These are phyloP conservation scores for Morbakka virulenta DNA, from an alignment of 30 jellyfish, hydroid and myxozoan genomes.

Conservation along the genomic window DNA sequence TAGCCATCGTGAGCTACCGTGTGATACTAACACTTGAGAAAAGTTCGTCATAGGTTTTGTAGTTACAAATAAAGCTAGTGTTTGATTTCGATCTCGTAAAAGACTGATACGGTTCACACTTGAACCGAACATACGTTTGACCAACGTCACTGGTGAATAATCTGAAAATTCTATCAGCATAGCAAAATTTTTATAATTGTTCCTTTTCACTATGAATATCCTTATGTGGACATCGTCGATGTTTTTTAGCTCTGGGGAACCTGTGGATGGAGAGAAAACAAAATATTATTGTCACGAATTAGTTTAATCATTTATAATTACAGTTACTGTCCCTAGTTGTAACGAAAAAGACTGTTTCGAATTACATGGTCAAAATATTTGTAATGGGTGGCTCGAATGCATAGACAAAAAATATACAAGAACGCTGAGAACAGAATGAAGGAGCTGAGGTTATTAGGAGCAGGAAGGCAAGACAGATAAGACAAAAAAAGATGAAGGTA, in stretches of 20 bases:
- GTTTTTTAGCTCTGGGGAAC: slow-evolving; percentile 59
- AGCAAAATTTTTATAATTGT: slow-evolving; percentile 55
- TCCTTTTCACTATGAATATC: slow-evolving; percentile 66
- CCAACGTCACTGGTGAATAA: slow-evolving; percentile 86
- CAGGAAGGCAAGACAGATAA: too few relatives aligned
- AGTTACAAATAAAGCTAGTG: slow-evolving; percentile 83
- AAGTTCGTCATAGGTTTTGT: slow-evolving; percentile 63
- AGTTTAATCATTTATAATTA: too few relatives aligned
- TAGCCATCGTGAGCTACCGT: slow-evolving; percentile 96
- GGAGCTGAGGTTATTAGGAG: too few relatives aligned
- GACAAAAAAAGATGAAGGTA: too few relatives aligned
- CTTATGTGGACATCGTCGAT: slow-evolving; percentile 64
- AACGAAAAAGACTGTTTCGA: too few relatives aligned
- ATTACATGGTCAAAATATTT: too few relatives aligned
- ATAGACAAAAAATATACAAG: too few relatives aligned
- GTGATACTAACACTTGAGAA: slow-evolving; percentile 76
- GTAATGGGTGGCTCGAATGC: too few relatives aligned
- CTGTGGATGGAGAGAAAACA: too few relatives aligned
- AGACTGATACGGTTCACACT: slow-evolving; percentile 58
- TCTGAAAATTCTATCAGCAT: slow-evolving; percentile 84
- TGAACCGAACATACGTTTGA: slow-evolving; percentile 81
- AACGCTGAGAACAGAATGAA: too few relatives aligned
- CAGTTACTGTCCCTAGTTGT: too few relatives aligned
- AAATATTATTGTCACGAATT: too few relatives aligned
- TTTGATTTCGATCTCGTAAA: slow-evolving; percentile 89